phyloP scores from a whole-genome alignment of 2,888 invertebrate genomes.

The Acanthosepion pharaonis region DNA sequence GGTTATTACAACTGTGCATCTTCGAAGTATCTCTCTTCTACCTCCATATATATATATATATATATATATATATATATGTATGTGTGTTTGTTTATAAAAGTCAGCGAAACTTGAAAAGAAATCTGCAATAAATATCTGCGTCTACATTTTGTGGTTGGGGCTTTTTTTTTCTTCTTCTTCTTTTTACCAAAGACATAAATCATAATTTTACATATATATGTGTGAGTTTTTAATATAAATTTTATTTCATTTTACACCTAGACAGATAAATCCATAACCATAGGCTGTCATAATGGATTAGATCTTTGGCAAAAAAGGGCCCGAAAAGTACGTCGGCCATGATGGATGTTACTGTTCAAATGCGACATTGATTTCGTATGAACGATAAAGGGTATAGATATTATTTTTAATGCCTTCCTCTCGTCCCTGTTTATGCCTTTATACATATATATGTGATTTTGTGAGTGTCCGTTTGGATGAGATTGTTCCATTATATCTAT shows the following conservation, averaged over 20 bases:
- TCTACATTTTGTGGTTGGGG: neutral
- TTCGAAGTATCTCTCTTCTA: too few species aligned
- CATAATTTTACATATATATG: neutral
- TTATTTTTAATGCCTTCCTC: neutral
- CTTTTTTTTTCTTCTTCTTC: too few species aligned
- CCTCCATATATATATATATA: too few species aligned
- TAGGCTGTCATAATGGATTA: conserved; percentile 17
- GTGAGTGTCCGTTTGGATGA: too few species aligned
- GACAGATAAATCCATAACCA: neutral
- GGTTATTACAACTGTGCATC: too few species aligned
- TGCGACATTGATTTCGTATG: neutral
- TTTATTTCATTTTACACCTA: neutral
- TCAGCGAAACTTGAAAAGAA: neutral
- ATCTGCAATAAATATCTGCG: neutral
- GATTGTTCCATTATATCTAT: neutral
- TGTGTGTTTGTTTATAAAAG: too few species aligned
- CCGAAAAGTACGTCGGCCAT: conserved; percentile 4
- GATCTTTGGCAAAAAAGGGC: neutral
- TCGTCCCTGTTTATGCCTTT: neutral
- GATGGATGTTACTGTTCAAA: neutral
- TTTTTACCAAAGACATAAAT: neutral
- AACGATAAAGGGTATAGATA: neutral
- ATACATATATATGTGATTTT: too few species aligned
- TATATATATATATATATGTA: too few species aligned
- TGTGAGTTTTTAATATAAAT: neutral